Percentiles rank a stretch among this genome's conserved stretches.
Evolutionary conservation across 2,797 vertebrate species (phyloP).

Genomic region (Sebastes diaconus): DNA sequence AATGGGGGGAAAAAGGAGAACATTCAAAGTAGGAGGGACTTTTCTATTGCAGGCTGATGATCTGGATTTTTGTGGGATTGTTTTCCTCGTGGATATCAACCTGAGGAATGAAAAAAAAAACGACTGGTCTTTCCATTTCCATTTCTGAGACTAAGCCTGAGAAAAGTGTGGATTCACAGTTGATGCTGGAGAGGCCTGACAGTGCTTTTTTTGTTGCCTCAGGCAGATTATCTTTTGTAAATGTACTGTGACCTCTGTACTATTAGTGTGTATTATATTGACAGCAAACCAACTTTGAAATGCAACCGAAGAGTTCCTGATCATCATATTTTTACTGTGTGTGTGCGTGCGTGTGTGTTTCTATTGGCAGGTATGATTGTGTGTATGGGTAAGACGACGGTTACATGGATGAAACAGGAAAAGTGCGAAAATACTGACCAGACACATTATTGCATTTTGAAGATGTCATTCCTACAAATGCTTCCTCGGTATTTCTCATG

Average conservation of each 20-base stretch:
- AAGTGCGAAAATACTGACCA: slow-evolving; percentile 34
- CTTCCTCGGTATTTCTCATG: slow-evolving; percentile 42
- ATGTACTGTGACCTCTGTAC: slow-evolving; percentile 83
- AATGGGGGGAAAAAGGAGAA: not conserved
- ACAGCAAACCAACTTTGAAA: slow-evolving; percentile 74
- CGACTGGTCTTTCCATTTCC: slow-evolving; percentile 45
- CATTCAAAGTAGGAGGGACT: slow-evolving; percentile 41
- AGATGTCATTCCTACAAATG: slow-evolving; percentile 57
- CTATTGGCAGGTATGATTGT: slow-evolving; percentile 61
- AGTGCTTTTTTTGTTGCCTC: slow-evolving; percentile 69
- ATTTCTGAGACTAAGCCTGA: slow-evolving; percentile 51
- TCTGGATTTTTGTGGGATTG: slow-evolving; percentile 58
- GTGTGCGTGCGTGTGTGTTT: slow-evolving; percentile 61
- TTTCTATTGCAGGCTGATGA: slow-evolving; percentile 61
- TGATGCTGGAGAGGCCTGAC: slow-evolving; percentile 57
- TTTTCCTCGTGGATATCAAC: slow-evolving; percentile 43
- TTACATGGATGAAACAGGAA: slow-evolving; percentile 36
- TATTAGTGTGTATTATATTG: slow-evolving; percentile 81
- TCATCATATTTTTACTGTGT: slow-evolving; percentile 76
- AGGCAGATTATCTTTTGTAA: slow-evolving; percentile 82
- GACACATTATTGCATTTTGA: slow-evolving; percentile 42
- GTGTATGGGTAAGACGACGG: slow-evolving; percentile 41
- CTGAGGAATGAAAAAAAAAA: slow-evolving; percentile 11
- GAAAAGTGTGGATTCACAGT: slow-evolving; percentile 23
- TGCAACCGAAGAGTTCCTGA: slow-evolving; percentile 58